phyloP scores from a whole-genome alignment of 2,888 invertebrate genomes.

The Diaphora mendica region DNA sequence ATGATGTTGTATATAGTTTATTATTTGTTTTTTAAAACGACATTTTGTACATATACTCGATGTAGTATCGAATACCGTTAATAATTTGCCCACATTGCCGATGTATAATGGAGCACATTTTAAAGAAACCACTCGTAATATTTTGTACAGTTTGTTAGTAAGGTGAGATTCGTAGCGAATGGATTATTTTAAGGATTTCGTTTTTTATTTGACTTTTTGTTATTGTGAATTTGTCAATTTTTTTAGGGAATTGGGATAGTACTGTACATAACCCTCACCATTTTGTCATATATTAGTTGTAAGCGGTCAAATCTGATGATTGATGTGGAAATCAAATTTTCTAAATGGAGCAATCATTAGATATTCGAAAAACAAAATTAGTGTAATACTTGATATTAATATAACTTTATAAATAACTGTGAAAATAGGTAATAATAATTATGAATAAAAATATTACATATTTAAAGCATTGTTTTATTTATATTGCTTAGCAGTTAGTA shows the following conservation, averaged over 20 bases:
- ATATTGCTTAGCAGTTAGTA: background rate
- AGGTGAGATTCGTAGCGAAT: slow-evolving; percentile 82
- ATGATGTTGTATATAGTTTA: slow-evolving; percentile 86
- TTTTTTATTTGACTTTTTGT: slow-evolving; percentile 85
- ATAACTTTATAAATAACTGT: slow-evolving; percentile 88
- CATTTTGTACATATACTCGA: slow-evolving; percentile 79
- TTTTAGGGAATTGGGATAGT: slow-evolving; percentile 90
- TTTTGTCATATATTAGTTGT: slow-evolving; percentile 82
- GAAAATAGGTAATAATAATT: slow-evolving; percentile 87
- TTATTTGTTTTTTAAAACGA: slow-evolving; percentile 83
- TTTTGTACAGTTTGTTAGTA: slow-evolving; percentile 84
- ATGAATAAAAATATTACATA: slow-evolving; percentile 87
- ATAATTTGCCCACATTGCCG: slow-evolving; percentile 80
- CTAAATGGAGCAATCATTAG: slow-evolving; percentile 86
- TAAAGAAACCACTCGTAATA: slow-evolving; percentile 85
- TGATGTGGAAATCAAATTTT: slow-evolving; percentile 85
- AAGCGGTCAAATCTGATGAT: slow-evolving; percentile 82
- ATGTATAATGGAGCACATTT: slow-evolving; percentile 74
- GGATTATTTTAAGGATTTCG: slow-evolving; percentile 80
- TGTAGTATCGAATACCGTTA: slow-evolving; percentile 69
- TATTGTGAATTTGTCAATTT: slow-evolving; percentile 90
- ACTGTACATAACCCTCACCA: slow-evolving; percentile 87
- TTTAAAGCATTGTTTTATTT: slow-evolving; percentile 80
- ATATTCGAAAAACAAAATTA: slow-evolving; percentile 85
- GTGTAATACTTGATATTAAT: slow-evolving; percentile 87